phyloP scores from a whole-genome alignment of 2,888 invertebrate species.

The Pegoplata infirma region DNA sequence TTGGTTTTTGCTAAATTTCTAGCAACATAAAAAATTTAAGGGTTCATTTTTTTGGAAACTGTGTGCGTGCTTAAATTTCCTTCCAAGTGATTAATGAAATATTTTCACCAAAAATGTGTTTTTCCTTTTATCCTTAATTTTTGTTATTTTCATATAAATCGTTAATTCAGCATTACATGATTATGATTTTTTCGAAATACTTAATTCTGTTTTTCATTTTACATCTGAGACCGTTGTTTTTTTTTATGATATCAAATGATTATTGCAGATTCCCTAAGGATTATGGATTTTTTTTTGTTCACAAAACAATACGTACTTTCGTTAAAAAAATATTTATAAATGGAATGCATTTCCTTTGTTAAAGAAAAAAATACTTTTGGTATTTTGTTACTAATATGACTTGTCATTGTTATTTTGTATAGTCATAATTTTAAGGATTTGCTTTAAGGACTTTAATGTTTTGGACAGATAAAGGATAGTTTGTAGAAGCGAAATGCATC shows the following conservation, averaged over 20 bases:
- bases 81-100: constrained; percentile 56
- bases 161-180: constrained; percentile 28
- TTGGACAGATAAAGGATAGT: too few species aligned
- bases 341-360: constrained; percentile 42
- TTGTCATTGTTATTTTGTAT: constrained; percentile 40
- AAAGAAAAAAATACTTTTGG: constrained; percentile 9
- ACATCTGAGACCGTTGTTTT: constrained; percentile 34
- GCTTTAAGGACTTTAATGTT: not conserved
- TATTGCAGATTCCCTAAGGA: constrained; percentile 48
- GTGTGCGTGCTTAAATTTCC: constrained; percentile 44
- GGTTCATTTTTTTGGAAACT: constrained; percentile 13
- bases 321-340: not conserved
- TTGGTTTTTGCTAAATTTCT: not conserved
- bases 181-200: constrained; percentile 3
- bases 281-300: constrained; percentile 1
- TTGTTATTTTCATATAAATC: constrained; percentile 31
- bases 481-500: too few species aligned
- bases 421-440: constrained; percentile 5
- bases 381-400: constrained; percentile 49
- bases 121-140: too few species aligned
- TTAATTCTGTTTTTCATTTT: not conserved
- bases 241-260: constrained; percentile 19
- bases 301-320: not conserved
- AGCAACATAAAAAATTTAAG: not conserved
- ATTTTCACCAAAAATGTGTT: constrained; percentile 27